These are phyloP conservation scores for Caiman crocodilus DNA, from an alignment of 2,797 vertebrate species.

Conservation along the genomic window DNA sequence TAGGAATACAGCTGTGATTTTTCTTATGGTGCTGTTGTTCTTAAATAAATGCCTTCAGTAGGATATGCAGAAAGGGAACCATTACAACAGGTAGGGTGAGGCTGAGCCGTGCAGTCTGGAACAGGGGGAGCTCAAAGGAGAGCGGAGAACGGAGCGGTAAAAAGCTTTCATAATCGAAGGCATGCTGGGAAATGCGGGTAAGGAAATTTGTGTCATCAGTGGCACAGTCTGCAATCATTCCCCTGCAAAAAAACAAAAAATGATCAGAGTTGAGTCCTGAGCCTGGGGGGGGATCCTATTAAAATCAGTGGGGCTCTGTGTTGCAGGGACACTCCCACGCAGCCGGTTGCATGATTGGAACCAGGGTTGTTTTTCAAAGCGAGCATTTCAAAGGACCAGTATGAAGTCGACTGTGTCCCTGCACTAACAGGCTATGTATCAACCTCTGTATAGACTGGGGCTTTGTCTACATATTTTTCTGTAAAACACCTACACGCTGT, in stretches of 20 bases:
- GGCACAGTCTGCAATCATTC: neutral
- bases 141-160: neutral
- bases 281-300: neutral
- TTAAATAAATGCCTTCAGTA: neutral
- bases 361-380: neutral
- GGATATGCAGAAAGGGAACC: neutral
- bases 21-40: neutral
- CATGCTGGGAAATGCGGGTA: neutral
- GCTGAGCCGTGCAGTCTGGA: neutral
- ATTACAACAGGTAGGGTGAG: neutral
- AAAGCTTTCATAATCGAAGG: neutral
- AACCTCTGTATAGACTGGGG: constrained; percentile 1
- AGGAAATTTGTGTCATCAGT: neutral
- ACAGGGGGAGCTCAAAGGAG: neutral
- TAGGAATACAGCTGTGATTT: neutral
- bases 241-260: neutral
- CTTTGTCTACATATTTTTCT: constrained; percentile 12
- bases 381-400: constrained; percentile 45
- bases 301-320: constrained; percentile 60
- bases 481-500: neutral
- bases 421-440: constrained; percentile 43
- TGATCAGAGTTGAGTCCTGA: neutral
- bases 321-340: neutral
- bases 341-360: constrained; percentile 37
- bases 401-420: constrained; percentile 29